Base-by-base conservation (phyloP, 1,140 invertebrate species). In the Bombus sylvicola region DNA sequence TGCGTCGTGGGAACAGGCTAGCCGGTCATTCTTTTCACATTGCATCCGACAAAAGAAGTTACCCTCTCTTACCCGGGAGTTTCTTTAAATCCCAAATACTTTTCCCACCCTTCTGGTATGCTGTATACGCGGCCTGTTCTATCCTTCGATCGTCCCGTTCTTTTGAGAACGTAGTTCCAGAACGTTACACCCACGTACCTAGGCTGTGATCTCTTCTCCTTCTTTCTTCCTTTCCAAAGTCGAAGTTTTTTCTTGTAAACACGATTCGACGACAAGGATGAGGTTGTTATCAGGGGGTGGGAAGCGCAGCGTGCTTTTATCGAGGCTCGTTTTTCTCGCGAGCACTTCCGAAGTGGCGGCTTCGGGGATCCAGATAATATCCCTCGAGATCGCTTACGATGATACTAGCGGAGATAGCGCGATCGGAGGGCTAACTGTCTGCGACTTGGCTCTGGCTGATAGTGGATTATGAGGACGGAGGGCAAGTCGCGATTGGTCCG, bases 11-110 rank as follows among this genome's bases (percentile, higher is more conserved):
- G 47, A 53, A 53, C 47, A 53, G 47, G 47, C 47, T 53, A 53
- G 47, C 53, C 72, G 83, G 77, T 87, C 87, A 91, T 90, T 90
- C 89, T 88, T 91, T 91, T 91, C 89, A 87, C 89, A 90, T 91
- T 76, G 84, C 87, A 75, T 88, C 31, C 88, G 66, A 91, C 87
- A 88, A 88, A 62, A 88, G 81, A 86, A 91, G 87, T 90, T 84
- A 86, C 83, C 37, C 10, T 62, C 53, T 78, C 39, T 18, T 25
- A 5, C 47, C 62, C 62, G 66, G 86, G 73, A 88, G 66, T 90
- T 87, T 68, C 53, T 90, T 90, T 88, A 90, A 90, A 90, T 90
- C 88, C 80, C 86, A 79, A 90, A 90, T 90, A 87, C 86, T 88
- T 90, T 83, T 90, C 88, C 80, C 80, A 47, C 68, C 57, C 73